Percentiles rank a stretch among this genome's conserved stretches.
phyloP scores from a whole-genome alignment of 2,888 invertebrate genomes.

The Exocentrus adspersus region DNA sequence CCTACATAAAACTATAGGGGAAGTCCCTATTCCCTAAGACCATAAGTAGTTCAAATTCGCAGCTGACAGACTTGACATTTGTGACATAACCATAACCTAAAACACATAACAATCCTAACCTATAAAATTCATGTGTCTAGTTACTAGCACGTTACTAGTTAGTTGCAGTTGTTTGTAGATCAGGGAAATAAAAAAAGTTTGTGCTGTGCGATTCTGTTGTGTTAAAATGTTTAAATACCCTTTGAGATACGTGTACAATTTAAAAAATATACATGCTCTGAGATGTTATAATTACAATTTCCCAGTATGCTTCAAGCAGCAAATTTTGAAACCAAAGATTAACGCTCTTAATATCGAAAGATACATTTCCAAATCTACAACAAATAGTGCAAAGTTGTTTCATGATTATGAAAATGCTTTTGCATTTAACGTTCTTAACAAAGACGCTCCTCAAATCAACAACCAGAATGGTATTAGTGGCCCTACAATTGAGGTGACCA shows the following conservation, averaged over 20 bases:
- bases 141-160: no score
- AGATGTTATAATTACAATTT: no score
- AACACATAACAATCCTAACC: no score
- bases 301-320: background rate
- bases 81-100: no score
- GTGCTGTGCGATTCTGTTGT: no score
- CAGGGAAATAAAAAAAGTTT: no score
- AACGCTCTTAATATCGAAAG: background rate
- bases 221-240: background rate
- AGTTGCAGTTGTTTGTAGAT: no score
- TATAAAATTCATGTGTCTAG: no score
- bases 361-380: slow-evolving; percentile 12
- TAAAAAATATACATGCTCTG: background rate
- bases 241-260: background rate
- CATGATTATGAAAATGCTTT: slow-evolving; percentile 32
- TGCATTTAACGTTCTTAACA: slow-evolving; percentile 35
- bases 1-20: no score
- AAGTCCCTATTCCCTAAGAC: no score
- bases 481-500: background rate
- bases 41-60: no score
- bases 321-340: slow-evolving; percentile 22
- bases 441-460: background rate
- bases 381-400: slow-evolving; percentile 18
- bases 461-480: slow-evolving; percentile 1
- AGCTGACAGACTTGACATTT: no score